These are phyloP conservation scores for Byasa hedistus DNA, from an alignment of 2,888 invertebrate species.

Conservation along the genomic window DNA sequence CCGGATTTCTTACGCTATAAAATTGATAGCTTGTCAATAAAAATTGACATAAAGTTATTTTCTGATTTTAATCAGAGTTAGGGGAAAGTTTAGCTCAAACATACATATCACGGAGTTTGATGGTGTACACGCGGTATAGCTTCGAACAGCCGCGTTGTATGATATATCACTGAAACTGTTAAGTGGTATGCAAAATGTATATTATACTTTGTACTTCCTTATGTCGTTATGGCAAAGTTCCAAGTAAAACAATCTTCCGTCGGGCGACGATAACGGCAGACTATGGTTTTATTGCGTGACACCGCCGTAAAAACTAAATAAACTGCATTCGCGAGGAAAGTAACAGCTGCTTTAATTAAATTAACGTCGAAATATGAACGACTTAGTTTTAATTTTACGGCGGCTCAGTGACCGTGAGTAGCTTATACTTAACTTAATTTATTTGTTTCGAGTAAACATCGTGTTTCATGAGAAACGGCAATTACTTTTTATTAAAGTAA, in stretches of 20 bases:
- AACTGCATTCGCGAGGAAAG: constrained; percentile 46
- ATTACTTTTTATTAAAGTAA: background rate
- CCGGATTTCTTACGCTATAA: too few relatives aligned
- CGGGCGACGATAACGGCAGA: constrained; percentile 62
- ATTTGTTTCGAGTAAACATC: background rate
- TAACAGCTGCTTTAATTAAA: constrained; percentile 28
- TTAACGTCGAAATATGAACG: constrained; percentile 19
- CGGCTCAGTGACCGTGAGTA: background rate
- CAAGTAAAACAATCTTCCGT: constrained; percentile 77
- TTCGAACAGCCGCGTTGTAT: constrained; percentile 54
- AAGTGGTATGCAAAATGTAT: constrained; percentile 79
- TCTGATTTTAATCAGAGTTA: background rate
- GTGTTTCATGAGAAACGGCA: background rate
- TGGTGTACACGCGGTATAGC: constrained; percentile 44
- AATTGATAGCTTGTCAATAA: too few relatives aligned
- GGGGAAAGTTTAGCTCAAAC: background rate
- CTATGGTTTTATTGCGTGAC: constrained; percentile 69
- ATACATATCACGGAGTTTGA: background rate
- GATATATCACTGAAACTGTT: constrained; percentile 69
- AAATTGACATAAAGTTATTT: too few relatives aligned
- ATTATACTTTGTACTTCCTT: constrained; percentile 77
- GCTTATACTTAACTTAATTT: constrained; percentile 1
- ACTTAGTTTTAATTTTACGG: constrained; percentile 14
- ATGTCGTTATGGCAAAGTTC: constrained; percentile 72
- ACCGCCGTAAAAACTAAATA: constrained; percentile 59